Percentiles rank a stretch among this genome's conserved stretches.
phyloP scores from a whole-genome alignment of 2,113 vertebrate genomes.

The Abramis brama region DNA sequence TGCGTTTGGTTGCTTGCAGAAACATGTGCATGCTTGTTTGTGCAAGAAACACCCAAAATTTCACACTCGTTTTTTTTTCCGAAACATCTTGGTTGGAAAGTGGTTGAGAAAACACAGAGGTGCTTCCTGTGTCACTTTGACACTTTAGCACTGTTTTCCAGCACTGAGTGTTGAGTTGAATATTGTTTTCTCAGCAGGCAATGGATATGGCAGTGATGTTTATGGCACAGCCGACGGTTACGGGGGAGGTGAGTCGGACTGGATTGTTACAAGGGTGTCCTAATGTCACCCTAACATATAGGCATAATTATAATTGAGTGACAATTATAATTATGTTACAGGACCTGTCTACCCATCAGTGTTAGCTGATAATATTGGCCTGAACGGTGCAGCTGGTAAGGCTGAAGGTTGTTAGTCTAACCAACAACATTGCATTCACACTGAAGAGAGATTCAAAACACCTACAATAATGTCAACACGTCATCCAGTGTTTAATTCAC shows the following conservation, averaged over 20 bases:
- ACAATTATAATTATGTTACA: slow-evolving; percentile 71
- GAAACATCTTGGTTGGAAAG: background rate
- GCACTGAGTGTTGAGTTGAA: background rate
- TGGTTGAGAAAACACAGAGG: background rate
- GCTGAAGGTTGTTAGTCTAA: slow-evolving; percentile 63
- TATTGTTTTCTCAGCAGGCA: slow-evolving; percentile 61
- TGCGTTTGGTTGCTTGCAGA: background rate
- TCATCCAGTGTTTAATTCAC: background rate
- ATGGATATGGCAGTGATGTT: slow-evolving; percentile 68
- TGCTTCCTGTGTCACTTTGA: slow-evolving; percentile 23
- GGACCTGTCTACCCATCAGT: slow-evolving; percentile 67
- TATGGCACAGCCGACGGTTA: slow-evolving; percentile 64
- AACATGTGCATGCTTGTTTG: background rate
- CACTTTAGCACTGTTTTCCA: background rate
- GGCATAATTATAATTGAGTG: slow-evolving; percentile 47
- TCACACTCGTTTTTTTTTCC: slow-evolving; percentile 15
- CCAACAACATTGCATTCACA: slow-evolving; percentile 13
- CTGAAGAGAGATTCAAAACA: background rate
- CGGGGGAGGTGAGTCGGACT: slow-evolving; percentile 69
- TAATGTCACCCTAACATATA: slow-evolving; percentile 9
- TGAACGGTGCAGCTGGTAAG: slow-evolving; percentile 67
- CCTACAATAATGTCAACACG: background rate
- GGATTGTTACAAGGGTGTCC: background rate
- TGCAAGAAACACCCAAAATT: slow-evolving; percentile 1
- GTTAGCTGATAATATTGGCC: slow-evolving; percentile 69